phyloP scores from a whole-genome alignment of 1,140 invertebrate species.

The Ephestia elutella region DNA sequence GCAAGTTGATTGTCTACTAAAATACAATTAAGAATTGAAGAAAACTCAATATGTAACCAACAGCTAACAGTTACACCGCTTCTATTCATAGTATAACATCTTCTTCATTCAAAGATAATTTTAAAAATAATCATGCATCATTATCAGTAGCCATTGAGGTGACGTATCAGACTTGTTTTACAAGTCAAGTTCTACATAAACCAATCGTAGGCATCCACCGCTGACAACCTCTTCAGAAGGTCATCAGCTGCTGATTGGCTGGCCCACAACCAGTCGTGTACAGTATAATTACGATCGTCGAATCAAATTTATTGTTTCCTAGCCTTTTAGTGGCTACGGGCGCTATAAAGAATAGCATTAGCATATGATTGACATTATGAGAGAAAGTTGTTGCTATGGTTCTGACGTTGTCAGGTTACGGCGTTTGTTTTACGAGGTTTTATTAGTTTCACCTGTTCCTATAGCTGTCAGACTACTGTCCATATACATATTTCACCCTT shows the following conservation, averaged over 20 bases:
- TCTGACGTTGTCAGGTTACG: not conserved
- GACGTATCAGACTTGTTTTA: not conserved
- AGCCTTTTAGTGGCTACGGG: not conserved
- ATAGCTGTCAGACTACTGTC: too few species aligned
- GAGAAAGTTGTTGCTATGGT: constrained; percentile 2
- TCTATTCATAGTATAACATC: too few species aligned
- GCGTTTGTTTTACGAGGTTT: not conserved
- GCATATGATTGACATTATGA: constrained; percentile 5
- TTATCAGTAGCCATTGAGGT: not conserved
- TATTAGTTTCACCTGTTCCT: too few species aligned
- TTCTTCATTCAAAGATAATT: too few species aligned
- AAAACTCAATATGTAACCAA: too few species aligned
- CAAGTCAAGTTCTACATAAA: not conserved
- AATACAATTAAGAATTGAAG: too few species aligned
- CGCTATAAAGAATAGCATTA: not conserved
- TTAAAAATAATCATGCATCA: not conserved
- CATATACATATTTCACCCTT: too few species aligned
- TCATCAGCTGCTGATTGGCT: constrained; percentile 6
- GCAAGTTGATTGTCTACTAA: too few species aligned
- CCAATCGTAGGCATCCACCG: not conserved
- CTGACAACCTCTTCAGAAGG: not conserved
- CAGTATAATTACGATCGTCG: constrained; percentile 1
- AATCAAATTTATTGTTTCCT: constrained; percentile 9
- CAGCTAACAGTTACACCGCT: too few species aligned
- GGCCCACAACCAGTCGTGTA: not conserved